Evolutionary conservation across 37 sponge, comb jelly and placozoan genomes (phyloP), one percentile per base, ranked within the genome.

Genomic region (Halisarca cf. caerulea): DNA sequence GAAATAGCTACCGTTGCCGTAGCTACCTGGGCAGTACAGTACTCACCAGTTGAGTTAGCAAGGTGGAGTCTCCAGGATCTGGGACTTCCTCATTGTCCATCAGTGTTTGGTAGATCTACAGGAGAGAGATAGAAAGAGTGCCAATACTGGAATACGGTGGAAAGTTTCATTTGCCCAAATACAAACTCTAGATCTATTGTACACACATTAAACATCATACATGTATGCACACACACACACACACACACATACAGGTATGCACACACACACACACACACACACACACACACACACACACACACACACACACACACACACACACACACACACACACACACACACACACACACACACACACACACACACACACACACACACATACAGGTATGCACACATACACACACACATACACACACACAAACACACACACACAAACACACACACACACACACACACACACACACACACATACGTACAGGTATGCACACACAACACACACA

Each of bases 71-170:
- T 11, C 40, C 32, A 8, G 86, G 85, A 61, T 82, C 40, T 21
- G 70, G 51, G 18, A 94, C 91, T 42, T 90, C 88, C 18, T 84
- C 88, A 78, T 88, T 84, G 14, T 94, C 94, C 0, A 94, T 87
- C 91, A 94, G 87, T 21, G 78, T 75, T 47, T 94, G 90, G 59
- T 84, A 94, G 20, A 93, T 89, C 90, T 89, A 54, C 41, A 78
- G 27, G 47, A 20, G 73, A 25, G 45, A 25, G 24, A 39, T 6
- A 23, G 25, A n/a, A 51, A 37, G 35, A 83, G 25, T 28, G 25
- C 15, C 15, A 55, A 28, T 30, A 6, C n/a, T 30, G 15, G 18
- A 62, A 6, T 47, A 14, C 51, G 11, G 51, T 47, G 51, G 51
- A 47, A 14, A 11, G 51, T 47, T 47, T 47, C 6, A 47, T n/a